Percentiles rank a stretch among this genome's conserved stretches.
phyloP scores from a whole-genome alignment of 2,113 vertebrate genomes.

The Microtus pennsylvanicus region DNA sequence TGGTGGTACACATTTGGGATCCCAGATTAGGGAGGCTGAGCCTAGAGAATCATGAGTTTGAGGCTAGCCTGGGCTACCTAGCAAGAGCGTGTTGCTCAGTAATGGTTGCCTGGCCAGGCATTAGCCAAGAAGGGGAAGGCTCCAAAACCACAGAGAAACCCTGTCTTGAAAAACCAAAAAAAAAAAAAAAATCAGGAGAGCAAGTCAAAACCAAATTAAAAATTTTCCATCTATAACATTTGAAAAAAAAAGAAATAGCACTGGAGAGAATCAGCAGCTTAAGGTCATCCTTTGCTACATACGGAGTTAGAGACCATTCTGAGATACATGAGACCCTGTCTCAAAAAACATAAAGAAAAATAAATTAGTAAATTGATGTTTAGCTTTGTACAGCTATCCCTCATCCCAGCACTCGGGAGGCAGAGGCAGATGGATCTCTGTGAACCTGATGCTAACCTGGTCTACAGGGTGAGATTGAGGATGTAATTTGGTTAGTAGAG shows the following conservation, averaged over 20 bases:
- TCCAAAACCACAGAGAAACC: too few relatives aligned
- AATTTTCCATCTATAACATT: too few relatives aligned
- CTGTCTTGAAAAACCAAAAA: too few relatives aligned
- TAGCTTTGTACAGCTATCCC: background rate
- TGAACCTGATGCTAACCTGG: background rate
- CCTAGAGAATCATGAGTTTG: background rate
- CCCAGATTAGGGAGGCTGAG: background rate
- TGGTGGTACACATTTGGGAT: background rate
- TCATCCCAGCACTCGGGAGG: background rate
- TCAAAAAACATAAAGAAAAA: background rate
- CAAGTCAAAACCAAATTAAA: too few relatives aligned
- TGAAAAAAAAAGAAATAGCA: background rate
- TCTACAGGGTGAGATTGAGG: background rate
- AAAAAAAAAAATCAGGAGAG: too few relatives aligned
- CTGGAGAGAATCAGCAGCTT: background rate
- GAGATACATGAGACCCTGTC: background rate
- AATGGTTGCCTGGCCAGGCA: background rate
- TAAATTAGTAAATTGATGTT: background rate
- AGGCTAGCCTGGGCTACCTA: background rate
- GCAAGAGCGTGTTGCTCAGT: background rate
- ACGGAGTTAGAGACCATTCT: background rate
- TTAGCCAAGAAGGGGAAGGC: too few relatives aligned
- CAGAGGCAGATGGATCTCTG: background rate
- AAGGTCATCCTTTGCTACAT: background rate
- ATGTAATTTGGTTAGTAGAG: background rate